These are phyloP conservation scores for Xanthia icteritia DNA, from an alignment of 2,888 invertebrate species.

Conservation along the genomic window DNA sequence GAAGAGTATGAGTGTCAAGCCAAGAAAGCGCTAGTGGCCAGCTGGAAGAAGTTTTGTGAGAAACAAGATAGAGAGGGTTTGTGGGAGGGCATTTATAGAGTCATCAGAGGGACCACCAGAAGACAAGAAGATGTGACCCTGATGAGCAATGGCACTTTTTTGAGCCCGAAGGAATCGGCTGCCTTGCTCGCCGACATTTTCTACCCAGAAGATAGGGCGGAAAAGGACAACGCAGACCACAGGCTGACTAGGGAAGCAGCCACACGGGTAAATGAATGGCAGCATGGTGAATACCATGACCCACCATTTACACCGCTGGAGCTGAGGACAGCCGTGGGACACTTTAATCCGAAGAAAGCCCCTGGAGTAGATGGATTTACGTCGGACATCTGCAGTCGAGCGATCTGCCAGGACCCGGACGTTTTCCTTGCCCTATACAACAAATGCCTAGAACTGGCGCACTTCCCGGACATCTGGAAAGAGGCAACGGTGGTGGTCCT, in stretches of 20 bases:
- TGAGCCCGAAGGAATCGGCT: conserved; percentile 40
- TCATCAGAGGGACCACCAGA: neutral
- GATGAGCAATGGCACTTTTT: neutral
- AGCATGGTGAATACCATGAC: conserved; percentile 7
- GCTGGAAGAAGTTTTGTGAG: conserved; percentile 56
- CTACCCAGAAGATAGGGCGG: neutral
- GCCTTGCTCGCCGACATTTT: conserved; percentile 29
- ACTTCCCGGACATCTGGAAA: conserved; percentile 15
- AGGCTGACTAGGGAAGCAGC: neutral
- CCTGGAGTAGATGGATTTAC: too few relatives aligned
- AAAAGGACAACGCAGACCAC: conserved; percentile 2
- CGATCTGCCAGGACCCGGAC: too few relatives aligned
- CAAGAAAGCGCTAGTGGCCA: conserved; percentile 17
- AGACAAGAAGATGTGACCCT: conserved; percentile 6
- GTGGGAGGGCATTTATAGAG: neutral
- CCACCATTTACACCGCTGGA: conserved; percentile 10
- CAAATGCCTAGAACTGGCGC: conserved; percentile 9
- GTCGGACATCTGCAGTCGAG: too few relatives aligned
- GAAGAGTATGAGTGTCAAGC: neutral
- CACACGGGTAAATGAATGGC: neutral
- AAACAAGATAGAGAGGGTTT: conserved; percentile 50
- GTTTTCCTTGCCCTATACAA: too few relatives aligned
- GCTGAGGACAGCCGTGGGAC: too few relatives aligned
- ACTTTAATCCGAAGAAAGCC: too few relatives aligned
- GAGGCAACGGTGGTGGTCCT: conserved; percentile 13